Evolutionary conservation across 2,888 invertebrate species (phyloP).

Genomic region (Serrognathus titanus): DNA sequence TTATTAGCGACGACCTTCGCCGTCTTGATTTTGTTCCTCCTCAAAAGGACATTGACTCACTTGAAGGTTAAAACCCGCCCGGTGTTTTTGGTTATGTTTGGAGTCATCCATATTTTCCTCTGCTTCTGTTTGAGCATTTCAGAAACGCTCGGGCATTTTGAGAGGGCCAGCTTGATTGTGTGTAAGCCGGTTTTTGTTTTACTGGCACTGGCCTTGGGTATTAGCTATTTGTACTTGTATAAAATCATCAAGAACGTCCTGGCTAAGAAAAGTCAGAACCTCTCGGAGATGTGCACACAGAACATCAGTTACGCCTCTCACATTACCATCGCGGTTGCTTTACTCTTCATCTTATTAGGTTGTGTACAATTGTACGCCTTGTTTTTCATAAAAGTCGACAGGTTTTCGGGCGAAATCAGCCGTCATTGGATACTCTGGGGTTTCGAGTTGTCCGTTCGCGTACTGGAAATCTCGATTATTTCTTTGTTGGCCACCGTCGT

Average conservation of each 20-base stretch:
- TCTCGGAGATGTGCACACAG: slow-evolving; percentile 70
- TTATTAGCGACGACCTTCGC: slow-evolving; percentile 87
- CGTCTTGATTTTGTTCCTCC: slow-evolving; percentile 78
- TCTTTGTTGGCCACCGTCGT: slow-evolving; percentile 84
- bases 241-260: slow-evolving; percentile 71
- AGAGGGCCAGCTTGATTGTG: slow-evolving; percentile 57
- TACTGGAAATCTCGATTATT: slow-evolving; percentile 85
- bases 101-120: slow-evolving; percentile 72
- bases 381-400: slow-evolving; percentile 57
- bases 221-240: slow-evolving; percentile 82
- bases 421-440: slow-evolving; percentile 90
- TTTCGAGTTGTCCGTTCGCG: slow-evolving; percentile 79
- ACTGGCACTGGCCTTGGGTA: slow-evolving; percentile 77
- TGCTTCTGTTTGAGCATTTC: slow-evolving; percentile 81
- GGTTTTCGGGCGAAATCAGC: slow-evolving; percentile 58
- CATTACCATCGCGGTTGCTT: slow-evolving; percentile 81
- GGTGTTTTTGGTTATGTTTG: slow-evolving; percentile 72
- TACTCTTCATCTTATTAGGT: slow-evolving; percentile 79
- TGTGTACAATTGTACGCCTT: slow-evolving; percentile 81
- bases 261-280: slow-evolving; percentile 74
- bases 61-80: slow-evolving; percentile 70
- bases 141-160: slow-evolving; percentile 53
- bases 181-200: slow-evolving; percentile 85
- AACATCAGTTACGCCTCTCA: slow-evolving; percentile 85
- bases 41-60: slow-evolving; percentile 70